A percentile compares a stretch with the other conserved stretches of the same genome.
phyloP scores from a whole-genome alignment of 2,888 invertebrate genomes.

The Drepana falcataria region DNA sequence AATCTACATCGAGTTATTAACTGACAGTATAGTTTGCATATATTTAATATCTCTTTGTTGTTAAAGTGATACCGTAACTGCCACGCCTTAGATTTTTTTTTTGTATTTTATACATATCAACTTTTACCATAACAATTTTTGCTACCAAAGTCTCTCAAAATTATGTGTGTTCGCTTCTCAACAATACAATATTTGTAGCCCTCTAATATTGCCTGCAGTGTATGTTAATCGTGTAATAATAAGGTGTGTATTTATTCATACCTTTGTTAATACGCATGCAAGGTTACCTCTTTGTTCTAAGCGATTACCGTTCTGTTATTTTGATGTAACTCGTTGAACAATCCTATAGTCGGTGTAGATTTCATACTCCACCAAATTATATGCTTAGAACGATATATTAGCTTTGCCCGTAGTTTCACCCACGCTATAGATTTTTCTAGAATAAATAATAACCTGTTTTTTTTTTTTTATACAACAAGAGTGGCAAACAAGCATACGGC shows the following conservation, averaged over 20 bases:
- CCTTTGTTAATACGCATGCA: slow-evolving; percentile 32
- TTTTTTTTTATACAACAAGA: too few relatives aligned
- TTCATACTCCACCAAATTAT: neutral
- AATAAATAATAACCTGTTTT: too few relatives aligned
- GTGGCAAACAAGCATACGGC: too few relatives aligned
- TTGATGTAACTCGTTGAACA: neutral
- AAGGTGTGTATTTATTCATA: slow-evolving; percentile 36
- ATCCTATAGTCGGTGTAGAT: neutral
- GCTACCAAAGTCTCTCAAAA: too few relatives aligned
- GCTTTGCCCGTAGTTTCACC: too few relatives aligned
- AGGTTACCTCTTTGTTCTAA: slow-evolving; percentile 39
- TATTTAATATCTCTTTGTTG: neutral
- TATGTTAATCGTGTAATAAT: slow-evolving; percentile 13
- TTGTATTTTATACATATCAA: too few relatives aligned
- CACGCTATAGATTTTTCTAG: too few relatives aligned
- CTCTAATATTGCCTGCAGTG: slow-evolving; percentile 17
- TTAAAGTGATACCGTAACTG: neutral
- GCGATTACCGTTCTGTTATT: neutral
- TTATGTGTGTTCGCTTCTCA: slow-evolving; percentile 1
- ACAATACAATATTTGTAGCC: slow-evolving; percentile 11
- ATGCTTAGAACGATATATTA: neutral
- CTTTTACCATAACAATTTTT: too few relatives aligned
- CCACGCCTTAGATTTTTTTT: too few relatives aligned
- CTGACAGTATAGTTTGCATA: neutral
- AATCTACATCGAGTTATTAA: neutral